Conservation (phyloP, 2,113 vertebrate genomes). For the Shinisaurus crocodilurus region DNA sequence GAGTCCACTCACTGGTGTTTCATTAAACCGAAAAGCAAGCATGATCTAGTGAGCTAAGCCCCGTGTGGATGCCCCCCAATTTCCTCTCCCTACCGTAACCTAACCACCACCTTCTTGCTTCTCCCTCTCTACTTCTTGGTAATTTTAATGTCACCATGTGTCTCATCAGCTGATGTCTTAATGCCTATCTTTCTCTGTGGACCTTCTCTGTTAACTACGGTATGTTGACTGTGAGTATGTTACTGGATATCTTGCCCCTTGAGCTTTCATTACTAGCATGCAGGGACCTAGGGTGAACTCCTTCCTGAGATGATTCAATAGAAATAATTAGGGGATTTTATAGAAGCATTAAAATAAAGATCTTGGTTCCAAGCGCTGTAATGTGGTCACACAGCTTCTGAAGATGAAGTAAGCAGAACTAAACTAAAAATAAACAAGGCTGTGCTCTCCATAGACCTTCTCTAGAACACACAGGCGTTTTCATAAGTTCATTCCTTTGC, state of each 20-base stretch:
- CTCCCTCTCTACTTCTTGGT: background rate
- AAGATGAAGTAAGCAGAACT: conserved; percentile 30
- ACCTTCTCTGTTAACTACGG: background rate
- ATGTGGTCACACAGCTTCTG: background rate
- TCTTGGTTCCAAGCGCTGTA: background rate
- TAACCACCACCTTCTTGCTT: background rate
- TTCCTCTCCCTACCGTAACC: background rate
- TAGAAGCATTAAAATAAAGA: background rate
- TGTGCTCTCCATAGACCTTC: rapidly evolving
- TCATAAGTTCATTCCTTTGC: background rate
- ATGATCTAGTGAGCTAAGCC: background rate
- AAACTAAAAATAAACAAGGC: background rate
- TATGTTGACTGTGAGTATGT: background rate
- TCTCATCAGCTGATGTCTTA: no score
- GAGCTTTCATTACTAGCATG: no score
- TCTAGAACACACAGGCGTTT: background rate
- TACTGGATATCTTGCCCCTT: background rate
- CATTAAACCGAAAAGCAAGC: background rate
- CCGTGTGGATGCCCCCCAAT: background rate
- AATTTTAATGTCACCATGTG: background rate
- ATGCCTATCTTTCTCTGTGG: background rate
- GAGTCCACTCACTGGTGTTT: background rate
- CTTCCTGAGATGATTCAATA: background rate
- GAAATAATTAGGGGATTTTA: conserved; percentile 14
- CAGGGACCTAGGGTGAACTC: background rate